Evolutionary conservation across 2,113 vertebrate species (phyloP), one percentile per base, ranked within the genome.

Genomic region (Prietella phreatophila): DNA sequence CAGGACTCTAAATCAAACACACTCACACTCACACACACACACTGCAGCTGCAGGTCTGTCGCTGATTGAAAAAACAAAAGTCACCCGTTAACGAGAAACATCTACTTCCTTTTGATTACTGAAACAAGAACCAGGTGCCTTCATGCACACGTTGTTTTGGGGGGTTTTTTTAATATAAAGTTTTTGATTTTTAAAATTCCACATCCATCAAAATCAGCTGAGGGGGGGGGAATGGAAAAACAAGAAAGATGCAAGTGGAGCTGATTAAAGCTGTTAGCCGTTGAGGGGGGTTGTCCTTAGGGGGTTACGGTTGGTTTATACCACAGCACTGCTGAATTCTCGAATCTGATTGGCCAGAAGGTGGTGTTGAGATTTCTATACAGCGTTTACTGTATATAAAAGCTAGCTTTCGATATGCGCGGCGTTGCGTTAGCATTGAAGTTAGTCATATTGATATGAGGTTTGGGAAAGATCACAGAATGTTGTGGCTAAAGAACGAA

Each of bases 71-170:
- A 67, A 67, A 30, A 3, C 13, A 10, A 19, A 19, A n/a, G 61
- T 4, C 61, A 2, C 25, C 42, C 19, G 0, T n/a, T 69, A 69
- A 84, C 42, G 19, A 42, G 42, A 67, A 84, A 69, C 83, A 71
- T 55, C 3, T 55, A 55, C 67, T 73, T 58, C 20, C n/a, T 81
- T 81, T 81, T 81, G n/a, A 58, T 81, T 81, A 81, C 55, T 22
- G 1, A 81, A 60, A 58, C 17, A 9, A 33, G 79, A 58, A 22
- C 53, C 79, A 81, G 79, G 4, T 53, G 20, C 53, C 67, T 36
- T 56, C 30, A 17, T 67, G 7, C 47, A 3, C 65, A 22, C 9
- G 1, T 36, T 13, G 36, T 36, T 36, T 36, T 36, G 36, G 0
- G 4, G 47, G 27, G 27, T 11, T 27, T 47, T 56, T 14, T 42